Conservation (phyloP, 2,797 vertebrate genomes). For the Urocyon cinereoargenteus region DNA sequence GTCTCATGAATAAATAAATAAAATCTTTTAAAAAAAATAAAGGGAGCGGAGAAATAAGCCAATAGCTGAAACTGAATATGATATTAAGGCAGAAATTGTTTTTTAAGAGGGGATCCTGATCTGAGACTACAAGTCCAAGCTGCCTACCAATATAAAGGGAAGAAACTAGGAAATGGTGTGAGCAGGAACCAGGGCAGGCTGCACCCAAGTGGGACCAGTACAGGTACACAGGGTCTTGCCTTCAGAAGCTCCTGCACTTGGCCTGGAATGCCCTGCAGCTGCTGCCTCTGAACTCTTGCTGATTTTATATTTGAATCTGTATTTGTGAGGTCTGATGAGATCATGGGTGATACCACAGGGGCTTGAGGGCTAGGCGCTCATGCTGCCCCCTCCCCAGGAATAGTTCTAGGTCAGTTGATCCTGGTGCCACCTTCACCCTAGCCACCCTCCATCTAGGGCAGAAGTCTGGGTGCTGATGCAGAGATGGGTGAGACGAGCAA, state of each 20-base stretch:
- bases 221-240: background rate
- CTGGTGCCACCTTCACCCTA: background rate
- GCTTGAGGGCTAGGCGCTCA: background rate
- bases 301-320: background rate
- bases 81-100: background rate
- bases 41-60: background rate
- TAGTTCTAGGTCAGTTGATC: background rate
- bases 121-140: background rate
- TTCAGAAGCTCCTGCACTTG: background rate
- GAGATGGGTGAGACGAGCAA: background rate
- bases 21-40: no score
- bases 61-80: background rate
- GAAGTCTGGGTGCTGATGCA: background rate
- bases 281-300: background rate
- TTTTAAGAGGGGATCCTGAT: background rate
- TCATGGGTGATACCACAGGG: no score
- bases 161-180: background rate
- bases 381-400: background rate
- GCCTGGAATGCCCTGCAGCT: background rate
- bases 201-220: no score
- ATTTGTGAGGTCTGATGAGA: background rate
- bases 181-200: background rate
- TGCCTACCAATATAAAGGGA: background rate
- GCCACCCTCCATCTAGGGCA: background rate
- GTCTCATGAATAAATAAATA: no score